These are phyloP conservation scores for Sebastes nivosus DNA, from an alignment of 2,797 vertebrate species.

Conservation along the genomic window DNA sequence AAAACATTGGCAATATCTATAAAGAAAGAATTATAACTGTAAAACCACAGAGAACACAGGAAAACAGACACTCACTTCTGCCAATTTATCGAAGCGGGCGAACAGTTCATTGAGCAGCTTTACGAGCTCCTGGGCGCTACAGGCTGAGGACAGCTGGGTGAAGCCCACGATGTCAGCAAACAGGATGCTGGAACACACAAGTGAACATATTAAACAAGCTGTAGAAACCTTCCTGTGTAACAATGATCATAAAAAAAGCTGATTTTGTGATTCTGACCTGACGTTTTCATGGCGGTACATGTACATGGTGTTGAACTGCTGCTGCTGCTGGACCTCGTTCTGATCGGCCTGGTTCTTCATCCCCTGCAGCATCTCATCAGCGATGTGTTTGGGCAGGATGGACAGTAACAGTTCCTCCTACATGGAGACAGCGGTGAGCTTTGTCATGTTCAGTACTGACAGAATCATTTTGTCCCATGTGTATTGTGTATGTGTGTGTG, in stretches of 20 bases:
- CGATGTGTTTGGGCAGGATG: conserved; percentile 97
- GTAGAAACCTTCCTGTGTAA: fast-evolving
- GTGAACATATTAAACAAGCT: background rate
- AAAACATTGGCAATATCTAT: background rate
- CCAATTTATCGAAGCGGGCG: conserved; percentile 94
- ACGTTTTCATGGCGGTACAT: conserved; percentile 98
- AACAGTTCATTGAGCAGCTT: conserved; percentile 96
- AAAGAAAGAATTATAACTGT: background rate
- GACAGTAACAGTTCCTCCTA: conserved; percentile 95
- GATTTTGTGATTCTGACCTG: conserved; percentile 81
- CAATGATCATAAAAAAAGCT: background rate
- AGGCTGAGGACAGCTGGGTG: conserved; percentile 93
- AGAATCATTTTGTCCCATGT: background rate
- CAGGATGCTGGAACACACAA: conserved; percentile 87
- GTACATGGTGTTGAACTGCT: conserved; percentile 99
- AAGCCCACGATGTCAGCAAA: conserved; percentile 98
- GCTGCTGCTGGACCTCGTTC: conserved; percentile 88
- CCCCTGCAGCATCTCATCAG: conserved; percentile 96
- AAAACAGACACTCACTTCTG: conserved; percentile 84
- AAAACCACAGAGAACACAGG: background rate
- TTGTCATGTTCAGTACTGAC: background rate
- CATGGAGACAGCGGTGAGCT: background rate
- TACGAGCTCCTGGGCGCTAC: conserved; percentile 94
- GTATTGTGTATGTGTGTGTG: background rate
- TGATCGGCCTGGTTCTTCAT: conserved; percentile 94